Evolutionary conservation across 2,113 vertebrate species (phyloP).

Genomic region (Rhabdomys dilectus): DNA sequence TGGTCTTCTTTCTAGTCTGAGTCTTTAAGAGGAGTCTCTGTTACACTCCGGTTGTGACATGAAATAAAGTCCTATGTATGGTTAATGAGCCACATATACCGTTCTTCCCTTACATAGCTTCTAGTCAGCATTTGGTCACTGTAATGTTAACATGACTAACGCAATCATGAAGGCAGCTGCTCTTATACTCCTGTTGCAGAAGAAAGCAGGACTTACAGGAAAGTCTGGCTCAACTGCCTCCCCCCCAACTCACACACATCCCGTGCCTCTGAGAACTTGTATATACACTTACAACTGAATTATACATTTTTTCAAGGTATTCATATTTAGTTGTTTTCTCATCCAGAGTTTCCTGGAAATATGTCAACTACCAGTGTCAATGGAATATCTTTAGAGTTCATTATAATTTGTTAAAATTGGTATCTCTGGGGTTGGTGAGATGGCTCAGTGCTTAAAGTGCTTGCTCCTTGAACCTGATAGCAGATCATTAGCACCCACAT

Average conservation of each 20-base stretch:
- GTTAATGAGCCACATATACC: too few species aligned
- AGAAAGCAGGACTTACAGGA: background rate
- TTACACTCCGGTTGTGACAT: background rate
- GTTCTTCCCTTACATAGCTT: background rate
- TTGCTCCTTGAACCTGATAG: background rate
- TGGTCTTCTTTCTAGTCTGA: background rate
- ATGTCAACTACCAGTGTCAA: background rate
- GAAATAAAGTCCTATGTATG: background rate
- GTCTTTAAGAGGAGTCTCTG: background rate
- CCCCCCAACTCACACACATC: rapidly evolving
- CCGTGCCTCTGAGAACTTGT: background rate
- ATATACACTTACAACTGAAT: background rate
- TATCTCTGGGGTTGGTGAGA: background rate
- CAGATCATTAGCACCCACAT: background rate
- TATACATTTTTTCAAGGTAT: background rate
- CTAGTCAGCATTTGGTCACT: background rate
- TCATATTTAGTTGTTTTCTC: background rate
- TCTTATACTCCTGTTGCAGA: background rate
- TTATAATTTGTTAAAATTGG: background rate
- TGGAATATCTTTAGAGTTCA: background rate
- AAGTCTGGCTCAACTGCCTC: background rate
- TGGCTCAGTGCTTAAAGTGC: background rate
- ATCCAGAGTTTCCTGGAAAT: conserved; percentile 30
- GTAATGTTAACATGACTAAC: background rate
- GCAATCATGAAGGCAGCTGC: background rate